phyloP scores from a whole-genome alignment of 2,888 invertebrate genomes.

The Ophioninae sp. region DNA sequence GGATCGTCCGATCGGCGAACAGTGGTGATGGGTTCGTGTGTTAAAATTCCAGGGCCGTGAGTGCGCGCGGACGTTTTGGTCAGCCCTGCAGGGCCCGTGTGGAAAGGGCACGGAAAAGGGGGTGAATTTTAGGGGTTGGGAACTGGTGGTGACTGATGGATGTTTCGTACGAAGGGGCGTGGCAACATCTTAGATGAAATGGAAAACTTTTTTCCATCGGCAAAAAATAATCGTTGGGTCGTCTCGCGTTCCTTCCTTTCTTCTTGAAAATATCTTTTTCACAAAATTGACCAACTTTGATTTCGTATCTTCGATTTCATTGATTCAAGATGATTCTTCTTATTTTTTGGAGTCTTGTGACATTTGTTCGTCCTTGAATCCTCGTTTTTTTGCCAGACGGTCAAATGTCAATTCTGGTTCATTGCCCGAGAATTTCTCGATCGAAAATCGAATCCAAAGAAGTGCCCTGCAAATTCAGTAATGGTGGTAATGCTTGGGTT shows the following conservation, averaged over 20 bases:
- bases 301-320: too few relatives aligned
- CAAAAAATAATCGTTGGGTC: slow-evolving; percentile 3
- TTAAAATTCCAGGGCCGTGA: slow-evolving; percentile 60
- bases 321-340: neutral
- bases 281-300: too few relatives aligned
- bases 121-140: slow-evolving; percentile 66
- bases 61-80: slow-evolving; percentile 51
- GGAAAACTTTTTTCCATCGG: slow-evolving; percentile 13
- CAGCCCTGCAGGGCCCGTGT: slow-evolving; percentile 59
- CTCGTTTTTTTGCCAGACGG: neutral
- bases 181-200: slow-evolving; percentile 72
- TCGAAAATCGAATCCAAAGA: slow-evolving; percentile 51
- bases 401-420: neutral
- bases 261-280: neutral
- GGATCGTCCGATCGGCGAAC: slow-evolving; percentile 46
- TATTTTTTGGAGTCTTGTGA: neutral
- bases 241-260: neutral
- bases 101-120: slow-evolving; percentile 62
- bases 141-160: slow-evolving; percentile 74
- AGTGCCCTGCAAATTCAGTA: slow-evolving; percentile 60
- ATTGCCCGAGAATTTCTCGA: slow-evolving; percentile 35
- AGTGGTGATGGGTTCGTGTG: slow-evolving; percentile 15
- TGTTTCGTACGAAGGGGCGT: slow-evolving; percentile 73
- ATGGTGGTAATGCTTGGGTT: slow-evolving; percentile 27
- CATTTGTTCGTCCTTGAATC: neutral